phyloP scores from a whole-genome alignment of 2,888 invertebrate genomes.

The Phengaris arion region DNA sequence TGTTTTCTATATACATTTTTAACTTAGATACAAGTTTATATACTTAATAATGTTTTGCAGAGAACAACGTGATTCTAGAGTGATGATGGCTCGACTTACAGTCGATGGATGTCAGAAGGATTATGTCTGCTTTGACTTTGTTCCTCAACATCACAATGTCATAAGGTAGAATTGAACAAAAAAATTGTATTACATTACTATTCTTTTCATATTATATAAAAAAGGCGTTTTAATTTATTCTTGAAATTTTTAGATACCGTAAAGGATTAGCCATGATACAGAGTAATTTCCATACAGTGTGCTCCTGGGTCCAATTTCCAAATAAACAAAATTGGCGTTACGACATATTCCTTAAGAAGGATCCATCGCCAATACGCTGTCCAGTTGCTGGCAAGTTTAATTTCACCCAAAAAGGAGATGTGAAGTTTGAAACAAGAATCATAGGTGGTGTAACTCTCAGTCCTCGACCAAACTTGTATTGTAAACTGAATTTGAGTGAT shows the following conservation, averaged over 20 bases:
- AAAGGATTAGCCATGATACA: constrained; percentile 93
- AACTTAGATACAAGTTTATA: neutral
- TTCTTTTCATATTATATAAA: neutral
- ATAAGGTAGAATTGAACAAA: constrained; percentile 75
- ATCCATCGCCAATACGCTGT: constrained; percentile 95
- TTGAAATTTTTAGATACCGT: constrained; percentile 82
- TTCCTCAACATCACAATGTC: constrained; percentile 96
- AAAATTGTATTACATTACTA: too few species aligned
- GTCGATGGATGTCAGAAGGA: constrained; percentile 98
- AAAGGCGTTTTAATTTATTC: too few species aligned
- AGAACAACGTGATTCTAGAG: constrained; percentile 92
- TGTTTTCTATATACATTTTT: too few species aligned
- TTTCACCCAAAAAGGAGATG: constrained; percentile 95
- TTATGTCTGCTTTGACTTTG: constrained; percentile 97
- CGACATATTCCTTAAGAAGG: constrained; percentile 89
- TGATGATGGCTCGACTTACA: constrained; percentile 97
- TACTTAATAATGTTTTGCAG: constrained; percentile 53
- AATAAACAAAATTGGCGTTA: constrained; percentile 93
- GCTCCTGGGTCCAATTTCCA: constrained; percentile 95
- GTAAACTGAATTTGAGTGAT: constrained; percentile 96
- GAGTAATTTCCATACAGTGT: constrained; percentile 94
- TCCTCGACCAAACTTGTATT: constrained; percentile 94
- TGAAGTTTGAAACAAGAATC: constrained; percentile 94
- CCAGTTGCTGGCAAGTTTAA: constrained; percentile 98
- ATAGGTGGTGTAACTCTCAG: constrained; percentile 96